Base-by-base conservation (phyloP, 2,888 invertebrate species). In the Allophyes oxyacanthae region DNA sequence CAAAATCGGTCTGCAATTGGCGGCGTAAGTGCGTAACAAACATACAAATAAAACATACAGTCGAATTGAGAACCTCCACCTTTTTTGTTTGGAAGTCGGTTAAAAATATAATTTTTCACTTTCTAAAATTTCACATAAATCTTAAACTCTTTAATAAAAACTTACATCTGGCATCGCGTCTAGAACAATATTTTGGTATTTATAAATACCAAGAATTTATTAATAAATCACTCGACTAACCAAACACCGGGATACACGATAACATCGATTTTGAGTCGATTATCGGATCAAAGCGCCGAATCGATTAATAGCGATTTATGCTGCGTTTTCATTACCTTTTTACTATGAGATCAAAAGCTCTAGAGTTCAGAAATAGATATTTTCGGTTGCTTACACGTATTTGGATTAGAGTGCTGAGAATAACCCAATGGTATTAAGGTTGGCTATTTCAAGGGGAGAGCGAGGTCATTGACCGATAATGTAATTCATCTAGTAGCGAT, bases 301-400 rank as follows among this genome's bases (percentile, higher is more conserved):
- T 78, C 82, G 84, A 84, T 87, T 83, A 79, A 65, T 64, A 76
- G 70, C 80, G 77, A 83, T 84, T 82, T 84, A 83, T 81, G 78
- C n/a, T 3, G 40, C 41, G 57, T 57, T 66, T 69, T 66, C 70
- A 66, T 64, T 57, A 75, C 48, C 69, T 69, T 71, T 81, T 69
- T 86, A 87, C 83, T 83, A 83, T 81, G 80, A 85, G 87, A 87
- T 88, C 87, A 88, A 88, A 87, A 75, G 72, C 66, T 63, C 45
- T 63, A 44, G 75, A 76, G 72, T 71, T 71, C 68, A 58, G 72
- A 71, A 77, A 75, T 71, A 72, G 75, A 75, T 72, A 75, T 66
- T 70, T 66, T 72, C 15, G 62, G 72, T 57, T 58, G 45, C 41
- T 43, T 61, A 70, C 65, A 75, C 52, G 64, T 58, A 46, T 64